Evolutionary conservation across 2,888 invertebrate genomes (phyloP).

Genomic region (Helicoverpa assulta): DNA sequence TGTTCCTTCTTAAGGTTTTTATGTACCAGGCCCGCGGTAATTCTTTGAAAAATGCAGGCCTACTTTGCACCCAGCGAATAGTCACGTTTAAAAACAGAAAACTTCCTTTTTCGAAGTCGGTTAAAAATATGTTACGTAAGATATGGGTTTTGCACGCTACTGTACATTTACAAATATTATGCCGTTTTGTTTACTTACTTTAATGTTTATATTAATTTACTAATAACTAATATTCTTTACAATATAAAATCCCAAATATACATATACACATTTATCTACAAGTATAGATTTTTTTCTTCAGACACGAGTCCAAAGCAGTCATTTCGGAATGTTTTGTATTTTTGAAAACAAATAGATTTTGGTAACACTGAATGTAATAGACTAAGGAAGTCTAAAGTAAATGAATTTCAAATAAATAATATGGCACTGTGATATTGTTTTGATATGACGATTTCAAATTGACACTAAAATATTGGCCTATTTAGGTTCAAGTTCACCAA

Average conservation of each 20-base stretch:
- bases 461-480: too few relatives aligned
- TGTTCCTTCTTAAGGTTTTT: too few relatives aligned
- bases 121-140: not conserved
- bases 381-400: not conserved
- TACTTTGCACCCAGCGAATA: not conserved
- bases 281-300: constrained; percentile 39
- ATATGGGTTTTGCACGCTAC: constrained; percentile 8
- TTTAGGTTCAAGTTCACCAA: too few relatives aligned
- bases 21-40: too few relatives aligned
- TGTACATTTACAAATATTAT: constrained; percentile 45
- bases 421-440: constrained; percentile 1
- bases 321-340: constrained; percentile 50
- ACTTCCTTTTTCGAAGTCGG: too few relatives aligned
- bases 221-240: constrained; percentile 38
- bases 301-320: constrained; percentile 50
- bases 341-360: constrained; percentile 5
- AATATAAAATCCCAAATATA: constrained; percentile 49
- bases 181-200: constrained; percentile 37
- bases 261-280: constrained; percentile 57
- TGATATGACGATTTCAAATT: not conserved
- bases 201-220: constrained; percentile 27
- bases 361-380: constrained; percentile 38
- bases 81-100: not conserved
- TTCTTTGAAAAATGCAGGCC: too few relatives aligned
- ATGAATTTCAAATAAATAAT: not conserved